phyloP scores from a whole-genome alignment of 1,140 invertebrate species.

The Hyles vespertilio region DNA sequence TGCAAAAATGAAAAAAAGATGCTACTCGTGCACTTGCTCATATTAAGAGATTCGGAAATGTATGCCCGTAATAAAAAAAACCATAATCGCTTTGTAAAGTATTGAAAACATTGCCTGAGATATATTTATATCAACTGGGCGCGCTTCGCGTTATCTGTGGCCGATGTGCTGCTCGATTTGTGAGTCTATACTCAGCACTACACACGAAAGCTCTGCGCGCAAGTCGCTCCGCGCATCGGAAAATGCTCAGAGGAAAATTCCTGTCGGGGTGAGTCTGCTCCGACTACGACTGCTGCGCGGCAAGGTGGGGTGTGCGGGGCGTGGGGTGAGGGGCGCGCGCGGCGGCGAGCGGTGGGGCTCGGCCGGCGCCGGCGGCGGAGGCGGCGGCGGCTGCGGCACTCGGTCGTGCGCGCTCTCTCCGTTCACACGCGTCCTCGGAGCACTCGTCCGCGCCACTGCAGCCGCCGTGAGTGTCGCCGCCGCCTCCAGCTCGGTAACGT shows the following conservation, averaged over 20 bases:
- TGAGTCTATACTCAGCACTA: no score
- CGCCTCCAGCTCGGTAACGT: conserved; percentile 43
- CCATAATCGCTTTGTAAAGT: no score
- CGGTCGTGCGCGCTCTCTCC: conserved; percentile 42
- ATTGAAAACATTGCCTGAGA: no score
- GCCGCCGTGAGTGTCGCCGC: conserved; percentile 24
- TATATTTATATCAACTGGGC: no score
- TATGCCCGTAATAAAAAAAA: no score
- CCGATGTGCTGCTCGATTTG: no score
- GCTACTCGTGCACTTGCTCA: no score
- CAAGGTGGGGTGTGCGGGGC: conserved; percentile 4
- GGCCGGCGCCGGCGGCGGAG: conserved; percentile 17
- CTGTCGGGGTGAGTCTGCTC: conserved; percentile 5
- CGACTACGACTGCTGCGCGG: conserved; percentile 7
- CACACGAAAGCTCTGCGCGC: not conserved
- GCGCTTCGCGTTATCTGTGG: no score
- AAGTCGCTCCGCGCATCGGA: not conserved
- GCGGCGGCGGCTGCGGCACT: conserved; percentile 36
- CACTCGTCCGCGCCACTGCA: conserved; percentile 15
- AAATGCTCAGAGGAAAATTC: conserved; percentile 12
- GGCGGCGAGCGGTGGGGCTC: conserved; percentile 14
- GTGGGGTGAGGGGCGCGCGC: conserved; percentile 8
- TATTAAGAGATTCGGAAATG: no score
- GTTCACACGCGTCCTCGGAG: conserved; percentile 28
- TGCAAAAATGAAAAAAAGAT: no score